Evolutionary conservation across 1,140 invertebrate genomes (phyloP).

Genomic region (Plutomurus gul): DNA sequence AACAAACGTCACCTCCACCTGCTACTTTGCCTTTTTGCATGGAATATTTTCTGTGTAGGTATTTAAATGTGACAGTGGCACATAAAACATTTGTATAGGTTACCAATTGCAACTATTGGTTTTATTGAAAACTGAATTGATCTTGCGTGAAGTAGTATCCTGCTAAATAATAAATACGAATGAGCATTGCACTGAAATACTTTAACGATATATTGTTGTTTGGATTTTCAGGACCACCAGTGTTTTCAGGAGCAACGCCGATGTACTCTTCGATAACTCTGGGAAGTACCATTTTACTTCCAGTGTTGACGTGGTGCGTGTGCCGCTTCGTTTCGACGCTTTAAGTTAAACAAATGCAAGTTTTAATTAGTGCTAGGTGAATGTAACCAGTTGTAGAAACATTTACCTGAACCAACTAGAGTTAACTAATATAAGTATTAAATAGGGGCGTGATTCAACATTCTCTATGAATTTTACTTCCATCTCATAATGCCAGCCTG

Average conservation of each 20-base stretch:
- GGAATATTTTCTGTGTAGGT: neutral
- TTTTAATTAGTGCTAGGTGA: neutral
- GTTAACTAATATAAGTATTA: neutral
- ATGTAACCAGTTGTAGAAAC: neutral
- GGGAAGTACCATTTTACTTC: neutral
- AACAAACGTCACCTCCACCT: too few species aligned
- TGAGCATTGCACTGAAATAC: neutral
- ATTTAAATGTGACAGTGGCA: neutral
- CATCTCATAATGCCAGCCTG: too few species aligned
- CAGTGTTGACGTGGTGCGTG: neutral
- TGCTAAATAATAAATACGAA: neutral
- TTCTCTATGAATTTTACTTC: too few species aligned
- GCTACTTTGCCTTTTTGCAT: neutral
- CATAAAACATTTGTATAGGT: neutral
- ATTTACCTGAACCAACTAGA: neutral
- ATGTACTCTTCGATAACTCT: neutral
- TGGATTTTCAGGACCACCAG: neutral
- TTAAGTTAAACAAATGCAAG: slow-evolving; percentile 16
- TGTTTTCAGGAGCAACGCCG: neutral
- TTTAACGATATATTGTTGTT: neutral
- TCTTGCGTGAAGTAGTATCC: neutral
- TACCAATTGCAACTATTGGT: neutral
- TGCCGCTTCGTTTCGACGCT: neutral
- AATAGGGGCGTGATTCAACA: neutral
- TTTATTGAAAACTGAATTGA: neutral